Percentiles rank a stretch among this genome's conserved stretches.
These are phyloP conservation scores for Sebastes aleutianus DNA, from an alignment of 2,797 vertebrate genomes.

Conservation along the genomic window DNA sequence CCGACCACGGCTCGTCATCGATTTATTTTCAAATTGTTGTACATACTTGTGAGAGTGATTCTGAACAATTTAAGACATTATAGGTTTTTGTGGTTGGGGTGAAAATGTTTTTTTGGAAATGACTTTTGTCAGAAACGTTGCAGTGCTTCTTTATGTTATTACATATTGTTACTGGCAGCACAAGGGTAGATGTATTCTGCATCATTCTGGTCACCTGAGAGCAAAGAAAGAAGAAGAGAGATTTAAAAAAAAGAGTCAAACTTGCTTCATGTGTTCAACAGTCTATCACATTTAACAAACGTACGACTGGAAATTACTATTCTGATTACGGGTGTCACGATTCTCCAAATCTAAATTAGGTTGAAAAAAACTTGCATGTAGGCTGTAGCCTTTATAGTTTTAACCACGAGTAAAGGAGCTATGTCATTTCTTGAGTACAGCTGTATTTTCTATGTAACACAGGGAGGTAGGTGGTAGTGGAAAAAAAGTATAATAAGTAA, in stretches of 20 bases:
- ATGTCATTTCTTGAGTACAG: no score
- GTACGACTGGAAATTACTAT: no score
- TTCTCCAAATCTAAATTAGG: no score
- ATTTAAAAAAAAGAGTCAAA: neutral
- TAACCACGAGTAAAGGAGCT: no score
- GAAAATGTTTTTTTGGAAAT: neutral
- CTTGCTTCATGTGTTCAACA: neutral
- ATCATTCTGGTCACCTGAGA: slow-evolving; percentile 64
- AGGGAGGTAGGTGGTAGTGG: no score
- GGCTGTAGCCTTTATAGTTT: no score
- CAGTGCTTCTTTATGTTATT: neutral
- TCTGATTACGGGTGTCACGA: no score
- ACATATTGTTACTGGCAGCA: neutral
- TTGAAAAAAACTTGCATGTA: no score
- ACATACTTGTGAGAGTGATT: neutral
- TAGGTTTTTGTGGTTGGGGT: neutral
- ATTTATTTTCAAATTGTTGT: neutral
- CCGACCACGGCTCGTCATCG: no score
- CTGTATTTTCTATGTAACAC: no score
- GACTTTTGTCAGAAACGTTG: neutral
- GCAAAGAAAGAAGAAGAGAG: neutral
- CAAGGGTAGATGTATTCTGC: slow-evolving; percentile 57
- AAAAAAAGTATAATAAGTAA: no score
- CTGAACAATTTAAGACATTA: neutral
- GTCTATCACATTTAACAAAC: neutral